A percentile compares a stretch with the other conserved stretches of the same genome.
phyloP scores from a whole-genome alignment of 2,113 vertebrate species.

The Sardina pilchardus region DNA sequence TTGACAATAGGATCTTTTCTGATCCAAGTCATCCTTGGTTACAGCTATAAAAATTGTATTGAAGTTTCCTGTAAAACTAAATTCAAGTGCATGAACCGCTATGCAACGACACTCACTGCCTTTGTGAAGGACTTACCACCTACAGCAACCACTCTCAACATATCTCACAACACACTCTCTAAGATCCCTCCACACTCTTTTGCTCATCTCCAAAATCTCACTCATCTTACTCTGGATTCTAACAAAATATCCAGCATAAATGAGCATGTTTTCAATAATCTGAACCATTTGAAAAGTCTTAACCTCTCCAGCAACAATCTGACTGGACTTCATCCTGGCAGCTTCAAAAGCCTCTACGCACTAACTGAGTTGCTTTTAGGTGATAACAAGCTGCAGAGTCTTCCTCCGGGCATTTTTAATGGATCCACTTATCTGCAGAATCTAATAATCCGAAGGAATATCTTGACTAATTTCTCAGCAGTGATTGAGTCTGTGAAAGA shows the following conservation, averaged over 20 bases:
- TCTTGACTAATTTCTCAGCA: slow-evolving; percentile 60
- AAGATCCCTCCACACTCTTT: slow-evolving; percentile 57
- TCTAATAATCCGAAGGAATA: slow-evolving; percentile 62
- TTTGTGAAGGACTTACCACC: slow-evolving; percentile 63
- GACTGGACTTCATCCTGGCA: slow-evolving; percentile 41
- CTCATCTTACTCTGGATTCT: slow-evolving; percentile 56
- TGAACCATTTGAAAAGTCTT: slow-evolving; percentile 59
- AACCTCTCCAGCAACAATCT: slow-evolving; percentile 70
- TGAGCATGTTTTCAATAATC: slow-evolving; percentile 66
- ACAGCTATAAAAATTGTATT: slow-evolving; percentile 78
- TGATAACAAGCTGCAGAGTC: slow-evolving; percentile 57
- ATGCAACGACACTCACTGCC: slow-evolving; percentile 20
- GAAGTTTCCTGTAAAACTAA: slow-evolving; percentile 5
- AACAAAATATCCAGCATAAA: slow-evolving; percentile 59
- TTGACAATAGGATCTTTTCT: slow-evolving; percentile 33
- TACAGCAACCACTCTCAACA: slow-evolving; percentile 52
- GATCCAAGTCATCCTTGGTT: slow-evolving; percentile 50
- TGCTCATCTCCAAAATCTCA: slow-evolving; percentile 54
- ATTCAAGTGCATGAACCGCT: slow-evolving; percentile 67
- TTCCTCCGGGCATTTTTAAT: slow-evolving; percentile 60
- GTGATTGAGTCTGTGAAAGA: slow-evolving; percentile 61
- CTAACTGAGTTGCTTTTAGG: slow-evolving; percentile 62
- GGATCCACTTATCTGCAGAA: slow-evolving; percentile 44
- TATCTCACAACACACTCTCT: slow-evolving; percentile 39
- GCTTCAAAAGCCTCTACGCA: slow-evolving; percentile 62